Evolutionary conservation across 2,888 invertebrate species (phyloP), one percentile per base, ranked within the genome.

Genomic region (Panzeria rudis): DNA sequence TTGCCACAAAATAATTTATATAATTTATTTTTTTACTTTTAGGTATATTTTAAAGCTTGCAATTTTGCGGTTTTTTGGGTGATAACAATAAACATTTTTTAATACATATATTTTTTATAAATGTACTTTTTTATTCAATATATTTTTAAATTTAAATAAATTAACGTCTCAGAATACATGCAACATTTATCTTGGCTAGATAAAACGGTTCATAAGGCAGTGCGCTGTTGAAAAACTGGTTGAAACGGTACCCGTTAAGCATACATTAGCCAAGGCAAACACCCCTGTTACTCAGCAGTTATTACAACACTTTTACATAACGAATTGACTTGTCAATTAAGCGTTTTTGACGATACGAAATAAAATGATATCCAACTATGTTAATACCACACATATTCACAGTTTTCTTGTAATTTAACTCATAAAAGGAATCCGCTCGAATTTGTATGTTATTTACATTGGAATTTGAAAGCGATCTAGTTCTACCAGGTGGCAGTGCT

Each of bases 21-120:
- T 54, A 54, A 25, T 11, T 35, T 7, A 35, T 8, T 9, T 35
- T 25, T 64, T 25, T 25, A 25, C 9, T 64, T 64, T 25, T 44
- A 64, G 62, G 41, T 25, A 64, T 64, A 15, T 64, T 44, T 44
- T 64, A 44, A 44, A 13, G 7, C 15, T 38, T 61, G 17, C 5
- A 64, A n/a, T 23, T 41, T 64, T 9, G 1, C 4, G 9, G 32
- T 7, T 0, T 17, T 17, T 59, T 7, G 2, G 11, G 2, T 23
- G 23, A 8, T n/a, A 25, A 2, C 52, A 23, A 23, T 52, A 7
- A n/a, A n/a, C 11, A 23, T 52, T 23, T 23, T 44, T 23, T 38
- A 13, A 13, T 11, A n/a, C n/a, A 61, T 61, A 61, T 61, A 61
- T 38, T 23, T 38, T 61, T 56, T n/a, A n/a, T n/a, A n/a, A n/a